Evolutionary conservation across 2,888 invertebrate species (phyloP).

Genomic region (Clitarchus hookeri): DNA sequence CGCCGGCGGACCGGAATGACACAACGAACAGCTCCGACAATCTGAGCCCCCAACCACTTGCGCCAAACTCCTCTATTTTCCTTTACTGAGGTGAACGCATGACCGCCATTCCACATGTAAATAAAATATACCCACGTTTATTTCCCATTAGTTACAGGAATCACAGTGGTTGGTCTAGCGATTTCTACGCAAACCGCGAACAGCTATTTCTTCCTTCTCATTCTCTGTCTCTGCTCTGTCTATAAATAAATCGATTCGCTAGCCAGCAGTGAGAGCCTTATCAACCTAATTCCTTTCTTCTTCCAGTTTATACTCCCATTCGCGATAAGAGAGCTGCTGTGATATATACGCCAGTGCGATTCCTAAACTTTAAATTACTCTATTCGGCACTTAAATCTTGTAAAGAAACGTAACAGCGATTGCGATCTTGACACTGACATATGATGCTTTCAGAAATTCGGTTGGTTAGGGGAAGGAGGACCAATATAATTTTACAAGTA

Average conservation of each 20-base stretch:
- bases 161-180: no score
- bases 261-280: not conserved
- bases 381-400: not conserved
- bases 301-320: constrained; percentile 7
- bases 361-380: not conserved
- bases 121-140: no score
- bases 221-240: not conserved
- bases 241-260: not conserved
- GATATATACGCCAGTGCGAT: not conserved
- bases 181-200: no score
- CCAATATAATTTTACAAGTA: no score
- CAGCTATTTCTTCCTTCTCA: no score
- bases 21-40: no score
- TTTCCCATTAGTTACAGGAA: no score
- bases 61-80: no score
- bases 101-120: no score
- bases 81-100: no score
- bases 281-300: not conserved
- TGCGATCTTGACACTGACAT: not conserved
- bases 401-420: not conserved
- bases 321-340: not conserved
- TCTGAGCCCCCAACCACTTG: no score
- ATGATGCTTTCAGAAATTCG: not conserved
- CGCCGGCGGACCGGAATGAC: no score
- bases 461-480: not conserved